These are phyloP conservation scores for Myripristis jacobus DNA, from an alignment of 2,797 vertebrate species.

Conservation along the genomic window DNA sequence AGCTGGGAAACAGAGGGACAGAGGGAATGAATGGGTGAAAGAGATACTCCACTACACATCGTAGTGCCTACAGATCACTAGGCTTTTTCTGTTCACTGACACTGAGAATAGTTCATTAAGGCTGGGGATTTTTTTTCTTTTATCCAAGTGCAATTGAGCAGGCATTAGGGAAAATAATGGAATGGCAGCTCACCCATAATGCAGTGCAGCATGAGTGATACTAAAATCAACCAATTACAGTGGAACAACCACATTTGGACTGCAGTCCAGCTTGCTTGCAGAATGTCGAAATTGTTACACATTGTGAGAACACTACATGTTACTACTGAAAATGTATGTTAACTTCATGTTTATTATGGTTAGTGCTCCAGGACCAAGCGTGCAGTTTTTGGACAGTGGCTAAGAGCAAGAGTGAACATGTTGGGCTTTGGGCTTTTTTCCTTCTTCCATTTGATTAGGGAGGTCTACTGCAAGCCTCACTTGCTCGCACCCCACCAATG, in stretches of 20 bases:
- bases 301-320: background rate
- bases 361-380: background rate
- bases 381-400: too few species aligned
- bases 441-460: constrained; percentile 8
- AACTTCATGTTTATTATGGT: background rate
- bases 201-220: background rate
- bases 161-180: background rate
- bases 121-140: background rate
- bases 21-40: constrained; percentile 52
- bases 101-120: constrained; percentile 15
- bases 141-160: background rate
- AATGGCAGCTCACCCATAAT: background rate
- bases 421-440: background rate
- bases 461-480: background rate
- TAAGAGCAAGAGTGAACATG: too few species aligned
- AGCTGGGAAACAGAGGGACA: constrained; percentile 64
- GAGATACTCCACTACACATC: constrained; percentile 13
- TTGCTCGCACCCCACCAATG: background rate
- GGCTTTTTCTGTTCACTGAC: constrained; percentile 16
- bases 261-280: background rate
- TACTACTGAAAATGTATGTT: background rate
- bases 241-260: background rate
- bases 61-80: background rate
- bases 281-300: background rate
- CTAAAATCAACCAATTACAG: background rate